Evolutionary conservation across 2,888 invertebrate genomes (phyloP), one percentile per base, ranked within the genome.

Genomic region (Ypsolopha sequella): DNA sequence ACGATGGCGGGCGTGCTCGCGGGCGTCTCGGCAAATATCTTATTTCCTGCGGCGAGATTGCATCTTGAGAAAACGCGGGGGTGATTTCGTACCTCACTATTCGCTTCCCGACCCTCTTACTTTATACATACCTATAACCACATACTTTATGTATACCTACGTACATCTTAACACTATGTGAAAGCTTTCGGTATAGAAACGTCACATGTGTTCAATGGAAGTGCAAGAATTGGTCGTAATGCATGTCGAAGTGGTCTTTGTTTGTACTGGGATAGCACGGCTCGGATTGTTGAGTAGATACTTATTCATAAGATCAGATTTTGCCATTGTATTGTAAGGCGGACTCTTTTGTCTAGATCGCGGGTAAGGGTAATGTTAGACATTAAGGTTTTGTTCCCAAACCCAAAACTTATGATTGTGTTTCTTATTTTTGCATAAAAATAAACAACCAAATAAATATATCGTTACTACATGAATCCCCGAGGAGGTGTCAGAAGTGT

Each of bases 11-110:
- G 80, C 78, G 76, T 76, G 76, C 76, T 80, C 82, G 87, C 81
- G 80, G 58, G 86, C 87, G 87, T 86, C 87, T 87, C 80, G 74
- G 87, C 86, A 87, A 87, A 87, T 86, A 87, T 86, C 87, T 87
- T 87, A 87, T 87, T 87, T 87, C 87, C 87, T 87, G 84, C 70
- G 80, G 80, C 80, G 81, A 87, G 86, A 87, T 87, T 87, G 87
- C 87, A 86, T 86, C 86, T 86, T 84, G 84, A 85, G 86, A 86
- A 86, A 85, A 81, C 81, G 82, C 80, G 82, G 76, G 81, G 82
- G 82, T 81, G 79, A 73, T 72, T 76, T 72, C 67, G 71, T 69
- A 63, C 68, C 74, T 77, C 76, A 80, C 81, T 81, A 84, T 77
- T 80, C 76, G 74, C 77, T 76, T 74, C 80, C 76, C 74, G 66